Evolutionary conservation across 2,888 invertebrate genomes (phyloP).

Genomic region (Plebejus argus): DNA sequence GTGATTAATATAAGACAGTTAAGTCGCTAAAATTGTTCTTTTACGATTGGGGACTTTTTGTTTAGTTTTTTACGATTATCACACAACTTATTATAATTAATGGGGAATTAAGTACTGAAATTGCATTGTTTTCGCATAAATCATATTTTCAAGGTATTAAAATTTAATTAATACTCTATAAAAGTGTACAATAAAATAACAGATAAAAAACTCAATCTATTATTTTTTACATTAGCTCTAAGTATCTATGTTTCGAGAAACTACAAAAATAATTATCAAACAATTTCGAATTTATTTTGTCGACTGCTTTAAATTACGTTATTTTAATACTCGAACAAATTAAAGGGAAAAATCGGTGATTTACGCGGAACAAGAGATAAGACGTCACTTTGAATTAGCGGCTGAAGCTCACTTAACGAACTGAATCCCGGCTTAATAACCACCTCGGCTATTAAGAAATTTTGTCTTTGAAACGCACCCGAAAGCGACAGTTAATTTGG

Average conservation of each 20-base stretch:
- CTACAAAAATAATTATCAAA: neutral
- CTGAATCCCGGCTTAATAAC: constrained; percentile 49
- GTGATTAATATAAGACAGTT: neutral
- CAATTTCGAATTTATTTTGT: neutral
- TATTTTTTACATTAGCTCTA: no score
- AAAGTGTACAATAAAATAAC: no score
- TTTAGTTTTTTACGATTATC: neutral
- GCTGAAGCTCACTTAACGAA: constrained; percentile 22
- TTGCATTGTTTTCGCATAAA: neutral
- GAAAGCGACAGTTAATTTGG: constrained; percentile 71
- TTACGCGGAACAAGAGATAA: constrained; percentile 16
- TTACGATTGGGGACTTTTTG: neutral
- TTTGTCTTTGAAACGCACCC: constrained; percentile 60
- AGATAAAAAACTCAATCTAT: no score
- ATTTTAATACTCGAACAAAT: neutral
- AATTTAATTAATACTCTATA: no score
- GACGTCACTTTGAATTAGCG: constrained; percentile 31
- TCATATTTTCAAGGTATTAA: neutral
- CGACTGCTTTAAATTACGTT: neutral
- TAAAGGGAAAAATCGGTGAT: neutral
- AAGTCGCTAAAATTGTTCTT: neutral
- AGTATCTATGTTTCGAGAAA: neutral
- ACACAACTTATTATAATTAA: neutral
- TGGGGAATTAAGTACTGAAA: neutral
- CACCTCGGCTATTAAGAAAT: constrained; percentile 60